Evolutionary conservation across 2,888 invertebrate species (phyloP).

Genomic region (Drosophila siamana): DNA sequence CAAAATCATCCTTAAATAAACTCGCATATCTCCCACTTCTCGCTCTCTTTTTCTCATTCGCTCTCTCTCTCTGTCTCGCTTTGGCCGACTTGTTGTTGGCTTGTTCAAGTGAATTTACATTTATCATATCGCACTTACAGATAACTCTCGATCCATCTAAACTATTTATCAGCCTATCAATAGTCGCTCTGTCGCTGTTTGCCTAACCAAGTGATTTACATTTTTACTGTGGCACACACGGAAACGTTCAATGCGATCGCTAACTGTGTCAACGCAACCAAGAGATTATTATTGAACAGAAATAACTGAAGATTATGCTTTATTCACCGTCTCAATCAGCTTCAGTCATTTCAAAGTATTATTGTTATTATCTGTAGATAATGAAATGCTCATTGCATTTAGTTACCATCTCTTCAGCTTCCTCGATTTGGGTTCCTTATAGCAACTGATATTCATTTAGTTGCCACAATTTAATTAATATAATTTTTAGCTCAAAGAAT

Average conservation of each 20-base stretch:
- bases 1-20: slow-evolving; percentile 74
- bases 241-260: slow-evolving; percentile 44
- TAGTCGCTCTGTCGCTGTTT: slow-evolving; percentile 44
- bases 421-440: too few species aligned
- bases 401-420: too few species aligned
- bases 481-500: too few species aligned
- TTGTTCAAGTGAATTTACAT: slow-evolving; percentile 75
- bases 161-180: slow-evolving; percentile 25
- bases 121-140: slow-evolving; percentile 27
- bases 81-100: slow-evolving; percentile 41
- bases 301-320: neutral
- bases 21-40: slow-evolving; percentile 13
- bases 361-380: too few species aligned
- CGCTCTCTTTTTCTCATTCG: slow-evolving; percentile 6
- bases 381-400: too few species aligned
- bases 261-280: slow-evolving; percentile 59
- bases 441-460: too few species aligned
- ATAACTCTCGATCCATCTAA: slow-evolving; percentile 14
- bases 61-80: slow-evolving; percentile 9
- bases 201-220: slow-evolving; percentile 75
- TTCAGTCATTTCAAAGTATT: too few species aligned
- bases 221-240: slow-evolving; percentile 55
- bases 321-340: too few species aligned
- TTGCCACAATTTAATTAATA: too few species aligned
- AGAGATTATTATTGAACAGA: neutral